Conservation (phyloP, 92 coral and sea anemone genomes). For the Paragorgia papillata region DNA sequence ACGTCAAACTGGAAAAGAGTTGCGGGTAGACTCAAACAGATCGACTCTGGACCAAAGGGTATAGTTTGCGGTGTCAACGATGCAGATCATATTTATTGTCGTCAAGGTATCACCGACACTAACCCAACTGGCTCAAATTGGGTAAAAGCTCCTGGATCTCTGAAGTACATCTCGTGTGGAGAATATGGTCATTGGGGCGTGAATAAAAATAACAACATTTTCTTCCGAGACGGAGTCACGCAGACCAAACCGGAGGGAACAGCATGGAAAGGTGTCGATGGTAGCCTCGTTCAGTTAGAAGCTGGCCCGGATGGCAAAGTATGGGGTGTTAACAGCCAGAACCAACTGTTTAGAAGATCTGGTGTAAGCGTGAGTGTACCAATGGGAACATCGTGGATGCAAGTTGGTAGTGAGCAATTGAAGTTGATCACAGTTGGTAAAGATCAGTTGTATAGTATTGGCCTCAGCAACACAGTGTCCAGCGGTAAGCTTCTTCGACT, state of each 20-base stretch:
- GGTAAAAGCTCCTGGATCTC: not conserved
- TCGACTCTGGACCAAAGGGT: conserved; percentile 56
- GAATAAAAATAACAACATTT: not conserved
- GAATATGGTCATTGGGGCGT: conserved; percentile 18
- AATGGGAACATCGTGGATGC: not conserved
- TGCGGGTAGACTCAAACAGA: conserved; percentile 33
- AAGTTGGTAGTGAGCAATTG: not conserved
- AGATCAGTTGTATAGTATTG: conserved; percentile 1
- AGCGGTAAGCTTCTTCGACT: not conserved
- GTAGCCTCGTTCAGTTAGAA: not conserved
- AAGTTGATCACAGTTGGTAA: conserved; percentile 1
- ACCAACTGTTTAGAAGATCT: not conserved
- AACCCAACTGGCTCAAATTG: conserved; percentile 15
- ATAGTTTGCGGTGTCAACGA: conserved; percentile 42
- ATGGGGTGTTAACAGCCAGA: not conserved
- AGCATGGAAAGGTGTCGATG: not conserved
- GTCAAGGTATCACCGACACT: conserved; percentile 2
- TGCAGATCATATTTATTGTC: conserved; percentile 29
- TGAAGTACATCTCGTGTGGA: conserved; percentile 34
- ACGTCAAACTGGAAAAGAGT: conserved; percentile 35
- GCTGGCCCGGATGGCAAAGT: conserved; percentile 32
- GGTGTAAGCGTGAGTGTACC: conserved; percentile 1
- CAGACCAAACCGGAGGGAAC: not conserved
- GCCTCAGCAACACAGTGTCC: conserved; percentile 1
- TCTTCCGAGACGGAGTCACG: conserved; percentile 14